phyloP scores from a whole-genome alignment of 2,888 invertebrate species.

The Athalia cordata region DNA sequence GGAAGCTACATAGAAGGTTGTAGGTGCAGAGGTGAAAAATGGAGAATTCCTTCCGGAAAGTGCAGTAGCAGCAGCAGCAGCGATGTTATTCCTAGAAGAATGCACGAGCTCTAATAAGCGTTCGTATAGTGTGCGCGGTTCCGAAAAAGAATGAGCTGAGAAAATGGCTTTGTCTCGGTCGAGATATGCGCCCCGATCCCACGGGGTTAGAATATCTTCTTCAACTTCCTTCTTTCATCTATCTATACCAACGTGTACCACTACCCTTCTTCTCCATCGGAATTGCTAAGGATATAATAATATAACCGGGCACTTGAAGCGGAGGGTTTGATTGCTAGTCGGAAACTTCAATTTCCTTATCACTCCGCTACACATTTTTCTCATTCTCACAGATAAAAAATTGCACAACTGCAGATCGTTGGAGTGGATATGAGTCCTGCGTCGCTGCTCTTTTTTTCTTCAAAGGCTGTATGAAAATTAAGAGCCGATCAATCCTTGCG shows the following conservation, averaged over 20 bases:
- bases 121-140: not conserved
- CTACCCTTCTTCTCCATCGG: not conserved
- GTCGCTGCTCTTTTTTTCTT: no score
- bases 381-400: no score
- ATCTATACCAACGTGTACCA: not conserved
- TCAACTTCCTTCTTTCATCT: constrained; percentile 15
- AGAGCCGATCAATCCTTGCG: no score
- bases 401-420: no score
- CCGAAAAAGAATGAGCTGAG: constrained; percentile 16
- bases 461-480: no score
- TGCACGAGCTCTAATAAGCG: constrained; percentile 40
- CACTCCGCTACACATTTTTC: not conserved
- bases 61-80: not conserved
- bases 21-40: constrained; percentile 23
- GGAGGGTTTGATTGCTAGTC: not conserved
- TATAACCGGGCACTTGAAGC: constrained; percentile 13
- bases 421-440: no score
- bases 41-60: constrained; percentile 20
- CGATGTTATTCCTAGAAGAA: constrained; percentile 32
- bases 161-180: constrained; percentile 36
- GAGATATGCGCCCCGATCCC: constrained; percentile 22
- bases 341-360: not conserved
- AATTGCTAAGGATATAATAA: not conserved
- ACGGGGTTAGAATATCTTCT: not conserved
- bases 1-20: no score